These are phyloP conservation scores for Anoura caudifer DNA, from an alignment of 2,113 vertebrate species.

Conservation along the genomic window DNA sequence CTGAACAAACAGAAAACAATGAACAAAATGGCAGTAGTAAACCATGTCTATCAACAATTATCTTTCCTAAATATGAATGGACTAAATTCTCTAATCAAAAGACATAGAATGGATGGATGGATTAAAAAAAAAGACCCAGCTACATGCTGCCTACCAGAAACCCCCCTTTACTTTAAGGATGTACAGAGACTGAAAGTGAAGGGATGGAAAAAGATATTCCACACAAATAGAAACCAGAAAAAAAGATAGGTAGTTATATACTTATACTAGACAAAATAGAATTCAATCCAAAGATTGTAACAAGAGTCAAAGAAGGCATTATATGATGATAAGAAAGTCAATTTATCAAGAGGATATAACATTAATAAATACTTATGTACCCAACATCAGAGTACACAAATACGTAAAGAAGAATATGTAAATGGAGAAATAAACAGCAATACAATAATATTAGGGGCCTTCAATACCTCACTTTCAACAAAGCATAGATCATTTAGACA, in stretches of 20 bases:
- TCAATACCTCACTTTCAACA: background rate
- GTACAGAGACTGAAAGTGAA: background rate
- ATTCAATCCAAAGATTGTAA: background rate
- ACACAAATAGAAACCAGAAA: background rate
- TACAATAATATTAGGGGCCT: background rate
- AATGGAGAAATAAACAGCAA: background rate
- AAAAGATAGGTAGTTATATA: background rate
- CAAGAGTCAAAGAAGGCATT: background rate
- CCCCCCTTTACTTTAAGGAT: background rate
- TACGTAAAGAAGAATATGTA: background rate
- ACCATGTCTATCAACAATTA: background rate
- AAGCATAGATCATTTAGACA: background rate
- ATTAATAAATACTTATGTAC: background rate
- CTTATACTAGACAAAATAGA: background rate
- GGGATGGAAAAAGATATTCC: background rate
- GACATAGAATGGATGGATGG: background rate
- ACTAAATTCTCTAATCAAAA: conserved; percentile 6
- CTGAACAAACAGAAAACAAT: background rate
- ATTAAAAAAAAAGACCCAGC: background rate
- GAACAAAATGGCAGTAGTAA: background rate
- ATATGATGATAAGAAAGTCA: background rate
- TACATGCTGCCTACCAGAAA: background rate
- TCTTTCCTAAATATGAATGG: background rate
- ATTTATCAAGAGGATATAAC: background rate
- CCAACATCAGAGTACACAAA: background rate